Evolutionary conservation across 2,797 vertebrate species (phyloP).

Genomic region (Sebastiscus tertius): DNA sequence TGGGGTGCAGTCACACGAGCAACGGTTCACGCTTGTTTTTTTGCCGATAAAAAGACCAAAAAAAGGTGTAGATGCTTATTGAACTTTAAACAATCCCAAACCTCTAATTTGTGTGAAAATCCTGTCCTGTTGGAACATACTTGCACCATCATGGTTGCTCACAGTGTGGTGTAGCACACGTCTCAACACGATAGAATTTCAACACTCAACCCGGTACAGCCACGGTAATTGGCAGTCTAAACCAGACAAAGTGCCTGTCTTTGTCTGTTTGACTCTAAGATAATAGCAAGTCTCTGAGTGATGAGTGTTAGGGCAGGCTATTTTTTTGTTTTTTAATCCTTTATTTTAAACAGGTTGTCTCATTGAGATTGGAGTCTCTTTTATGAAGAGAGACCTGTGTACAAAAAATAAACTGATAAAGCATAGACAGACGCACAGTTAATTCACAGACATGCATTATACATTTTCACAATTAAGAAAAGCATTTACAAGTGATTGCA

Average conservation of each 20-base stretch:
- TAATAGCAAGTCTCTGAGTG: conserved; percentile 15
- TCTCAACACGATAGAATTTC: not conserved
- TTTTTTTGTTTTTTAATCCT: not conserved
- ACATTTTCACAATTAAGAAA: not conserved
- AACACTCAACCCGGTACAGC: conserved; percentile 1
- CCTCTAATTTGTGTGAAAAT: not conserved
- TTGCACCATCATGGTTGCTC: not conserved
- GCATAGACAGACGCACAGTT: not conserved
- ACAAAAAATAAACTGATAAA: not conserved
- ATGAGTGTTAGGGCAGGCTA: not conserved
- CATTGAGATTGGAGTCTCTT: not conserved
- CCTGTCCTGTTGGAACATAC: not conserved
- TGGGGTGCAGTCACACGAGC: not conserved
- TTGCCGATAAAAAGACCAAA: not conserved
- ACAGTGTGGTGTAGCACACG: not conserved
- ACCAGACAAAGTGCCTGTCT: conserved; percentile 8
- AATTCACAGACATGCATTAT: not conserved
- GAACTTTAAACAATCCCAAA: not conserved
- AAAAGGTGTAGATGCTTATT: not conserved
- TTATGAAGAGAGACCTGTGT: not conserved
- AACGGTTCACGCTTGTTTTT: not conserved
- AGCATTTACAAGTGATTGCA: not conserved
- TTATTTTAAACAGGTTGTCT: not conserved
- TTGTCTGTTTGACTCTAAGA: conserved; percentile 24
- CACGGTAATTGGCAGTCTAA: conserved; percentile 10